These are phyloP conservation scores for Phyllostomus hastatus DNA, from an alignment of 2,113 vertebrate species.

Conservation along the genomic window DNA sequence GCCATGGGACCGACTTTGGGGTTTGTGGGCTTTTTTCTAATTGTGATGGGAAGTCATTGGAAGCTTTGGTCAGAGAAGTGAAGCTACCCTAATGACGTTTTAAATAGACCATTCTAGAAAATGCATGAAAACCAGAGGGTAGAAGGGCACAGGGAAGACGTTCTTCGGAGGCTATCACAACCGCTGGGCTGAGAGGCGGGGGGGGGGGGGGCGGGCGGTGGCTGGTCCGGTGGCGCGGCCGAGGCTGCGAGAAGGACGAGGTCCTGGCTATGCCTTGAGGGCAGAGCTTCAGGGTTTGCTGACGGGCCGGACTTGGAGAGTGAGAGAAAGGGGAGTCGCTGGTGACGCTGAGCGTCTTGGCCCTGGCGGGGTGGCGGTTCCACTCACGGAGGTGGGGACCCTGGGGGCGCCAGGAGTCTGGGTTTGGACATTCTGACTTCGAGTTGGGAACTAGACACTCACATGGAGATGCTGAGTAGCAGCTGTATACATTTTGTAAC, in stretches of 20 bases:
- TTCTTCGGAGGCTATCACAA: background rate
- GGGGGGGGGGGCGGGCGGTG: no score
- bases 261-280: background rate
- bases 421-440: background rate
- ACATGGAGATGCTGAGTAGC: background rate
- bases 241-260: background rate
- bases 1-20: background rate
- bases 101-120: background rate
- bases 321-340: background rate
- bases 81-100: background rate
- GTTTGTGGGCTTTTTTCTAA: no score
- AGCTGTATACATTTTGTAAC: background rate
- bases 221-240: background rate
- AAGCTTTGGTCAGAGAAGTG: background rate
- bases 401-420: background rate
- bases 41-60: background rate
- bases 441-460: background rate
- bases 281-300: background rate
- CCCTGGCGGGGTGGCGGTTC: background rate
- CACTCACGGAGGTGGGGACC: background rate
- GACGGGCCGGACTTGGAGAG: background rate
- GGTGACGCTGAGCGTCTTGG: background rate
- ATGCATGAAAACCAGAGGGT: background rate
- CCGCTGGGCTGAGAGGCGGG: background rate
- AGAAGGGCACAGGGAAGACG: background rate